Percentiles rank a stretch among this genome's conserved stretches.
Conservation (phyloP, 2,888 invertebrate genomes). For the Nephrotoma flavescens region DNA sequence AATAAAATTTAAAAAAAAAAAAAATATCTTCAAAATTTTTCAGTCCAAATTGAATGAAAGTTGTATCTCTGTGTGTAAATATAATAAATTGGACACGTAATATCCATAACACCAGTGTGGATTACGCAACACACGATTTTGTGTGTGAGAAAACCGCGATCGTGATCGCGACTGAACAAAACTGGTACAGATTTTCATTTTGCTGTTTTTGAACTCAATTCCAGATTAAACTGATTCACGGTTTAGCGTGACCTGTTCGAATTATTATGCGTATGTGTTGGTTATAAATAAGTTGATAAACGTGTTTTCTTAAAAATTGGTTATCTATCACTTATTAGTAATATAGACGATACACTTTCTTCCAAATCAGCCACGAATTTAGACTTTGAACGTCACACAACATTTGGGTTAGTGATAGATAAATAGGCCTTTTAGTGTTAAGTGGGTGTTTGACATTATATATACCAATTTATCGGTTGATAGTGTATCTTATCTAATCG, state of each 20-base stretch:
- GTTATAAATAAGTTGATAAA: not conserved
- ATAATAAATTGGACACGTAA: not conserved
- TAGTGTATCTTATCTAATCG: not conserved
- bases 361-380: not conserved
- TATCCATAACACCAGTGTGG: not conserved
- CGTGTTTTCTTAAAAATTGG: not conserved
- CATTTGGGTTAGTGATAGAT: not conserved
- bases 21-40: not conserved
- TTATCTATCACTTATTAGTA: not conserved
- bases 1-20: not conserved
- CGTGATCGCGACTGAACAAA: not conserved
- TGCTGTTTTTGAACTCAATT: not conserved
- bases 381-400: not conserved
- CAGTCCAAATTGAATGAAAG: not conserved
- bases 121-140: not conserved
- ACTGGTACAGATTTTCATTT: not conserved
- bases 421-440: not conserved
- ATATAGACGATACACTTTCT: not conserved
- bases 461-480: not conserved
- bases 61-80: not conserved
- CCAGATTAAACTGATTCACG: not conserved
- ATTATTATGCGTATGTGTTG: not conserved
- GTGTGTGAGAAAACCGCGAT: not conserved
- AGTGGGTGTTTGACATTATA: not conserved
- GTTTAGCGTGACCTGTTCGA: not conserved